Evolutionary conservation across 2,797 vertebrate genomes (phyloP), one percentile per base, ranked within the genome.

Genomic region (Pithecia hirsuta): DNA sequence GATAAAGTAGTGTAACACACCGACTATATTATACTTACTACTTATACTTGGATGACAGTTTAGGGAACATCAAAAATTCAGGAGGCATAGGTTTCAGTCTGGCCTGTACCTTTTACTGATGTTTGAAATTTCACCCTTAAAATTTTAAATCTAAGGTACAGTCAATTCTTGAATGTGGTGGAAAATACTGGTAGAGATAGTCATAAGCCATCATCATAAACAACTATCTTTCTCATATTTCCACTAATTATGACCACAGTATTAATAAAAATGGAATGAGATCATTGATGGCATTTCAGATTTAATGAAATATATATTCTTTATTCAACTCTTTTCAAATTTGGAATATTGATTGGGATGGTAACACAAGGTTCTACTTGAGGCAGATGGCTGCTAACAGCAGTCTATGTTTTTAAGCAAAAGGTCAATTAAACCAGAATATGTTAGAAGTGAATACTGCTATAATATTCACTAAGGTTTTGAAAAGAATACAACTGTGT

Each of bases 381-480:
- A 81, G 55, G 67, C 41, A 96, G 55, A 55, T 86, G 74, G 76
- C 36, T 88, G 86, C 78, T 89, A 81, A 46, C 48, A 92, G 81
- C 80, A 84, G 74, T 94, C 84, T 59, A 81, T 52, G 39, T 55
- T 97, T 96, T 92, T 64, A 84, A 83, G 78, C 79, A 96, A 97
- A 93, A 91, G n/a, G 64, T 90, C 76, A 95, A 87, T 87, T 83
- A 96, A 96, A 84, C 33, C 8, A 95, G 36, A 92, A 83, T 78
- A 83, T 44, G 7, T 82, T 83, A 33, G 78, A 92, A 87, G 26
- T 83, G 46, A 97, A 52, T 89, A 91, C 17, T 89, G n/a, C 80
- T 76, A 57, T 36, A 44, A 24, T 22, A 83, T 30, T 85, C 95
- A 90, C n/a, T 81, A 39, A 52, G 17, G 46, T 89, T 96, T 64